Conservation (phyloP, 2,113 vertebrate genomes). For the Danio rerio region DNA sequence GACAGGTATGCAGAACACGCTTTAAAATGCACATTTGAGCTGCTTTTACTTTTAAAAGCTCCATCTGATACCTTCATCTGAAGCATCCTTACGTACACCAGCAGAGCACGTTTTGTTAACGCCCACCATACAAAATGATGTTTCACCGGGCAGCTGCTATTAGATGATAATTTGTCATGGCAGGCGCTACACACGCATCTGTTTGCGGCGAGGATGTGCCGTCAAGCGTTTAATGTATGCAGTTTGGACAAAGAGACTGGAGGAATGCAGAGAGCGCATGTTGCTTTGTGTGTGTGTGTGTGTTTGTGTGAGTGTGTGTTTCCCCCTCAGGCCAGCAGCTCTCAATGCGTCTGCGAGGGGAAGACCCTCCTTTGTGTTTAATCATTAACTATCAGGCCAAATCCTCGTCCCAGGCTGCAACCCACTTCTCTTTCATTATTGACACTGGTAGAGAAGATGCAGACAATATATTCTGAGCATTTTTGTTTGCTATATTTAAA, state of each 20-base stretch:
- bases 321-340: constrained; percentile 32
- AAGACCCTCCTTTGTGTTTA: constrained; percentile 36
- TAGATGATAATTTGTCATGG: constrained; percentile 40
- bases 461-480: too few species aligned
- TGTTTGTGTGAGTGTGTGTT: constrained; percentile 11
- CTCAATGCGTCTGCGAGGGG: constrained; percentile 10
- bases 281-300: constrained; percentile 40
- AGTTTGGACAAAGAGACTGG: constrained; percentile 53
- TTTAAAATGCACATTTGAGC: neutral
- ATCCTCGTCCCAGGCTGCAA: constrained; percentile 13
- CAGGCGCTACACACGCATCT: constrained; percentile 33
- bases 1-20: too few species aligned
- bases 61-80: neutral
- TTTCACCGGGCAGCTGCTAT: constrained; percentile 3
- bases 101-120: neutral
- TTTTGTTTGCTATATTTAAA: neutral
- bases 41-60: neutral
- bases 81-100: neutral
- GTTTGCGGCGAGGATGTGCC: neutral
- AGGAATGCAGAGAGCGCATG: constrained; percentile 56
- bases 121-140: neutral
- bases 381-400: constrained; percentile 33
- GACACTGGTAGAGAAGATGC: neutral
- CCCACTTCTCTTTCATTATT: constrained; percentile 10
- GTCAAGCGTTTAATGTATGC: constrained; percentile 46